Evolutionary conservation across 2,888 invertebrate species (phyloP), one percentile per base, ranked within the genome.

Genomic region (Petrophora chlorosata): DNA sequence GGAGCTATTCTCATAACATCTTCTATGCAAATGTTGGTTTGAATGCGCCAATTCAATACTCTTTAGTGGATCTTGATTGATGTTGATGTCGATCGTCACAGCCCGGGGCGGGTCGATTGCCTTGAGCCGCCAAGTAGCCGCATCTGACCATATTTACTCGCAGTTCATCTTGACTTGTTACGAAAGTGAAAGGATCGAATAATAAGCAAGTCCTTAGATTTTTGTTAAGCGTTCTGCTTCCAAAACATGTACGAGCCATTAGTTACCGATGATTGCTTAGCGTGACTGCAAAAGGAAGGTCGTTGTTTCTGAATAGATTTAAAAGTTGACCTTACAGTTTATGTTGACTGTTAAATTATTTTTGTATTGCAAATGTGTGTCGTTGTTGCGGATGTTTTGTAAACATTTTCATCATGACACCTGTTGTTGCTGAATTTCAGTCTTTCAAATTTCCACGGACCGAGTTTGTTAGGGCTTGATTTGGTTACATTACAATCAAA

Each of bases 1-100:
- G 57, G 63, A 73, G 65, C 67, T 73, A 74, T 80, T 77, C 75
- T 52, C 49, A 56, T 58, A 53, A 73, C 64, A 68, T 73, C 63
- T 70, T 73, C 69, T 57, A 73, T 77, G 78, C 81, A 83, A 86
- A 81, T 81, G 79, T 76, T 74, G 71, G 67, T 77, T 80, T 78
- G 74, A 79, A 69, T 76, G 70, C 73, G 65, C 62, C 69, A 73
- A 75, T 73, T 75, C 68, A 67, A 72, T 76, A 74, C 65, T 79
- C 71, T 62, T 68, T 63, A 67, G 69, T 59, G 52, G 63, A 62
- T 73, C 63, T 71, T 74, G 73, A 74, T 73, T 68, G 65, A 67
- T 68, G 70, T 67, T 66, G 61, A 70, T 70, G 61, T 56, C 59
- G 56, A 53, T 58, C 65, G 60, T 68, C 63, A 62, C 22, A 44